Evolutionary conservation across 2,113 vertebrate species (phyloP).

Genomic region (Percopsis transmontana): DNA sequence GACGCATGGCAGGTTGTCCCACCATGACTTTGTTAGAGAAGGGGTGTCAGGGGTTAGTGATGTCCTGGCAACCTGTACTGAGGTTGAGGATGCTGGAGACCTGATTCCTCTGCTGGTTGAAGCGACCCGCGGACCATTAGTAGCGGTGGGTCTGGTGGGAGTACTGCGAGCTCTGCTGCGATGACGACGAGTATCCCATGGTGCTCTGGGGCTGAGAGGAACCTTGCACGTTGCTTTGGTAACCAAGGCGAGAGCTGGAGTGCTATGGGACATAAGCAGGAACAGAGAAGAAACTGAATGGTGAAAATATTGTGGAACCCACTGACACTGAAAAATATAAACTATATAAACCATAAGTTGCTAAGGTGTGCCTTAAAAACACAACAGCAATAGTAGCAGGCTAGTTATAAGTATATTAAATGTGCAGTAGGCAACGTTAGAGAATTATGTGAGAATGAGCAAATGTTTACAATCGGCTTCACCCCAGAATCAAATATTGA

Average conservation of each 20-base stretch:
- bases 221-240: conserved; percentile 98
- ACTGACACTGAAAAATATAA: too few species aligned
- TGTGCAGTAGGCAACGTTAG: too few species aligned
- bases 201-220: conserved; percentile 93
- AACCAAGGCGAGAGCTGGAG: conserved; percentile 93
- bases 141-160: conserved; percentile 94
- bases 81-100: conserved; percentile 15
- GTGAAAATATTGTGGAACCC: background rate
- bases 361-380: too few species aligned
- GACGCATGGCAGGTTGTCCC: background rate
- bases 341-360: too few species aligned
- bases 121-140: conserved; percentile 70
- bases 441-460: too few species aligned
- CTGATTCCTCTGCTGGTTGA: conserved; percentile 45
- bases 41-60: background rate
- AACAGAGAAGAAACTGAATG: background rate
- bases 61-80: background rate
- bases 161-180: conserved; percentile 96
- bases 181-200: conserved; percentile 91
- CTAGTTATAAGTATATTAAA: too few species aligned
- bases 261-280: conserved; percentile 77
- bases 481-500: too few species aligned
- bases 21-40: conserved; percentile 17
- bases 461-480: too few species aligned
- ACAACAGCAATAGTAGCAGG: too few species aligned